Evolutionary conservation across 2,113 vertebrate species (phyloP).

Genomic region (Mormoops blainvillei): DNA sequence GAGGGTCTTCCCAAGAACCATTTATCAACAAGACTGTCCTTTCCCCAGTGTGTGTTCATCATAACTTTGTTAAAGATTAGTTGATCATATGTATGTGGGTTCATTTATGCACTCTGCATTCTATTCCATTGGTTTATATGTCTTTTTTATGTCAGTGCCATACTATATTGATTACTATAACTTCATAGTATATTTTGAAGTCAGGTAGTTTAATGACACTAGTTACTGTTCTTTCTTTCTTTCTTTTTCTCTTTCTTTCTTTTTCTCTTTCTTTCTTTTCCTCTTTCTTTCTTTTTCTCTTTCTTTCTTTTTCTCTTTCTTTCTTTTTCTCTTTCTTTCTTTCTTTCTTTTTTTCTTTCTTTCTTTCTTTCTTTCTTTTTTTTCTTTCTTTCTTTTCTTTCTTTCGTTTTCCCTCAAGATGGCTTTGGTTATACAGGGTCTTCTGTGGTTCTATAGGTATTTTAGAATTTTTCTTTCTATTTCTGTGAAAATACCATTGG

Average conservation of each 20-base stretch:
- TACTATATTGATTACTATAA: neutral
- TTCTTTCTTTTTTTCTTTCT: neutral
- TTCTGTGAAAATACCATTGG: neutral
- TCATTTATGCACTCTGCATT: neutral
- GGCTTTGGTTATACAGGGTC: neutral
- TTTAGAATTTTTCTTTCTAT: neutral
- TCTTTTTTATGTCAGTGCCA: neutral
- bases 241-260: neutral
- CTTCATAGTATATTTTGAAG: neutral
- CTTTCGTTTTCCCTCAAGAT: neutral
- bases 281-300: neutral
- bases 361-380: neutral
- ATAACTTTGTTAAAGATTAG: neutral
- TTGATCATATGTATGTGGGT: neutral
- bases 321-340: neutral
- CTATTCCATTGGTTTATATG: neutral
- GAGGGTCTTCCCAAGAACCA: neutral
- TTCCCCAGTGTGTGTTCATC: neutral
- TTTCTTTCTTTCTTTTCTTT: neutral
- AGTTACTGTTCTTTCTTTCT: neutral
- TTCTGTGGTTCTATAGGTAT: neutral
- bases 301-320: neutral
- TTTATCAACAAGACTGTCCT: neutral
- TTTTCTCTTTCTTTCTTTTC: neutral
- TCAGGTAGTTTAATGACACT: neutral